These are phyloP conservation scores for Ciona savignyi DNA, from an alignment of 23 tunicate species.

Conservation along the genomic window DNA sequence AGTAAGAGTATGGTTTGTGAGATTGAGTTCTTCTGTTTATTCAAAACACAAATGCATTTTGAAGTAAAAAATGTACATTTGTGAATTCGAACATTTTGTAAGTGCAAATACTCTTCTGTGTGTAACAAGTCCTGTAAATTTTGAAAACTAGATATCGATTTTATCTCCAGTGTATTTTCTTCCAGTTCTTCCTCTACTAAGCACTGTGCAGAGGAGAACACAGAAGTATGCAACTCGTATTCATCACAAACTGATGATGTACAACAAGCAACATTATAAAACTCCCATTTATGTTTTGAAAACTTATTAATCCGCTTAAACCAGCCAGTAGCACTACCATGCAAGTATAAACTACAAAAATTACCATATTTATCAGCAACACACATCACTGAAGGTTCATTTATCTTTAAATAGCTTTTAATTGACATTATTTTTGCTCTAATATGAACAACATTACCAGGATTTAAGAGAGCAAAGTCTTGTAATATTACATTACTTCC, in stretches of 20 bases:
- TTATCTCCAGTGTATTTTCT: no score
- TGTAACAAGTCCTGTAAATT: no score
- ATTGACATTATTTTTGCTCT: constrained; percentile 2
- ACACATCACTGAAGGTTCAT: constrained; percentile 8
- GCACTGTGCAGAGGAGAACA: constrained; percentile 43
- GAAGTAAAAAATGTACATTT: background rate
- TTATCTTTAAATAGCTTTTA: background rate
- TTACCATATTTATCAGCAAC: background rate
- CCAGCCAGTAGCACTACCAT: constrained; percentile 52
- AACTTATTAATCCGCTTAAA: constrained; percentile 5
- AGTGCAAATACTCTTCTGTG: no score
- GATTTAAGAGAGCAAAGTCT: background rate
- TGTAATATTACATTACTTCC: background rate
- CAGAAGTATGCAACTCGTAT: constrained; percentile 43
- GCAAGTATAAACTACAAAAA: constrained; percentile 13
- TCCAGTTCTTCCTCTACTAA: constrained; percentile 9
- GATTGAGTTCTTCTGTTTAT: no score
- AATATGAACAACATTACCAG: constrained; percentile 15
- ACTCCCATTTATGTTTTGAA: constrained; percentile 31
- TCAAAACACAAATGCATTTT: no score
- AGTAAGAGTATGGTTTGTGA: no score
- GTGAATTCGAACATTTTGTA: background rate
- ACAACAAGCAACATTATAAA: constrained; percentile 34
- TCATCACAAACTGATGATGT: background rate
- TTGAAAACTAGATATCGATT: no score